Conservation (phyloP, 2,797 vertebrate species). For the Denticeps clupeoides region DNA sequence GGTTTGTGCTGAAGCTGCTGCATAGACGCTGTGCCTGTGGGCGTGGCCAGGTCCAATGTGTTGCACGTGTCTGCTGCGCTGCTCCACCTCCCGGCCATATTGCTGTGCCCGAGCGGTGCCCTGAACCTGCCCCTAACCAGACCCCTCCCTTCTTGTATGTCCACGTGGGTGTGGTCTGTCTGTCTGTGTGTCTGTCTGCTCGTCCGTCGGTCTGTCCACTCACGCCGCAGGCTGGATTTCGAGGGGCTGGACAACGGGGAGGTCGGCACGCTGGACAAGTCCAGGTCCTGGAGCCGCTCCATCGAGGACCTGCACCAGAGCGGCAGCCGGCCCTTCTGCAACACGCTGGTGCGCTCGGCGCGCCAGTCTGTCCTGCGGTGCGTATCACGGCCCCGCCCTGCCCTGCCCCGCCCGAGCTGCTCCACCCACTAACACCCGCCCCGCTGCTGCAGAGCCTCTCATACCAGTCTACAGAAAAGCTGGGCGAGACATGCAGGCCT, state of each 20-base stretch:
- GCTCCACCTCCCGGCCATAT: slow-evolving; percentile 27
- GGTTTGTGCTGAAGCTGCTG: slow-evolving; percentile 10
- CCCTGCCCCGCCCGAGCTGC: no score
- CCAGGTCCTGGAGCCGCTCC: slow-evolving; percentile 93
- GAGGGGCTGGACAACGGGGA: slow-evolving; percentile 87
- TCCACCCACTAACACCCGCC: no score
- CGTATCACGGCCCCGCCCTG: no score
- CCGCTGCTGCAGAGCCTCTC: no score
- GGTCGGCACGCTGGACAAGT: slow-evolving; percentile 80
- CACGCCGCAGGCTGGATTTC: slow-evolving; percentile 87
- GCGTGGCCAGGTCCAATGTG: slow-evolving; percentile 9
- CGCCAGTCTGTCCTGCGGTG: slow-evolving; percentile 93
- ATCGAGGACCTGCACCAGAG: slow-evolving; percentile 93
- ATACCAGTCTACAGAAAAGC: no score
- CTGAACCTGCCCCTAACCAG: slow-evolving; percentile 38
- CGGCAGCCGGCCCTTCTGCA: slow-evolving; percentile 77
- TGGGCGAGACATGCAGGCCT: no score
- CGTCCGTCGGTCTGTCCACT: slow-evolving; percentile 26
- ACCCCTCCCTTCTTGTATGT: slow-evolving; percentile 34
- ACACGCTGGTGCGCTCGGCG: slow-evolving; percentile 87
- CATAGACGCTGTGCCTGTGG: slow-evolving; percentile 27
- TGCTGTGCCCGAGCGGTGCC: slow-evolving; percentile 39
- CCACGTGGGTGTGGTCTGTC: slow-evolving; percentile 40
- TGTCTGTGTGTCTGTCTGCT: slow-evolving; percentile 22
- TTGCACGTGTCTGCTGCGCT: slow-evolving; percentile 11